phyloP scores from a whole-genome alignment of 2,113 vertebrate species.

The Saccopteryx bilineata region DNA sequence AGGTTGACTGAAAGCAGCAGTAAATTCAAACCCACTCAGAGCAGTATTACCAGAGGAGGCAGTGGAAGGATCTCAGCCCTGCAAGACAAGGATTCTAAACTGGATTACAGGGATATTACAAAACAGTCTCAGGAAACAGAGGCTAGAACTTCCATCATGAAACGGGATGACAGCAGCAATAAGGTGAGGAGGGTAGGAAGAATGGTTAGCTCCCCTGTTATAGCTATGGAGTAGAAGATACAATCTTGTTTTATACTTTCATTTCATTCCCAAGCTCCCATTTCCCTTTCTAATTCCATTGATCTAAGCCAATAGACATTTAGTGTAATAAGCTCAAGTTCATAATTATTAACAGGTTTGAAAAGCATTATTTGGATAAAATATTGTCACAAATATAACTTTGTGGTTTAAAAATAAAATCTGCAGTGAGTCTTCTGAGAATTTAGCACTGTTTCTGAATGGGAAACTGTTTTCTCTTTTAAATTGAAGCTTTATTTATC shows the following conservation, averaged over 20 bases:
- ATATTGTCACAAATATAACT: constrained; percentile 58
- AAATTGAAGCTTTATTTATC: constrained; percentile 63
- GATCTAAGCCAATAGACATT: constrained; percentile 50
- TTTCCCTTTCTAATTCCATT: constrained; percentile 40
- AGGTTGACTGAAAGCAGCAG: constrained; percentile 71
- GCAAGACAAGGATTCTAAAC: constrained; percentile 84
- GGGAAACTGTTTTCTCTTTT: constrained; percentile 56
- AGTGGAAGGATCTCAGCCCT: constrained; percentile 80
- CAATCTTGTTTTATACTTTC: constrained; percentile 25
- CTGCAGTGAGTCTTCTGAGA: constrained; percentile 55
- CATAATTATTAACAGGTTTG: constrained; percentile 36
- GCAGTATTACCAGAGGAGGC: constrained; percentile 74
- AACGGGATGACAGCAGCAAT: constrained; percentile 79
- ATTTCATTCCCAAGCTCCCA: constrained; percentile 38
- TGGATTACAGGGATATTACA: constrained; percentile 81
- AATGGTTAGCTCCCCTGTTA: constrained; percentile 71
- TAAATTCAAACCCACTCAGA: constrained; percentile 72
- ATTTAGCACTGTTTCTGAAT: constrained; percentile 45
- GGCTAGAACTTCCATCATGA: constrained; percentile 73
- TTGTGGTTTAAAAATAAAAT: constrained; percentile 54
- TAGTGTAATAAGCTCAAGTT: constrained; percentile 26
- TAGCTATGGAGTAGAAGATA: constrained; percentile 60
- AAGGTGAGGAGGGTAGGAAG: constrained; percentile 88
- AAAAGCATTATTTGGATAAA: constrained; percentile 60
- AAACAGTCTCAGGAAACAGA: constrained; percentile 86